These are phyloP conservation scores for Tortrix viridana DNA, from an alignment of 2,888 invertebrate genomes.

Conservation along the genomic window DNA sequence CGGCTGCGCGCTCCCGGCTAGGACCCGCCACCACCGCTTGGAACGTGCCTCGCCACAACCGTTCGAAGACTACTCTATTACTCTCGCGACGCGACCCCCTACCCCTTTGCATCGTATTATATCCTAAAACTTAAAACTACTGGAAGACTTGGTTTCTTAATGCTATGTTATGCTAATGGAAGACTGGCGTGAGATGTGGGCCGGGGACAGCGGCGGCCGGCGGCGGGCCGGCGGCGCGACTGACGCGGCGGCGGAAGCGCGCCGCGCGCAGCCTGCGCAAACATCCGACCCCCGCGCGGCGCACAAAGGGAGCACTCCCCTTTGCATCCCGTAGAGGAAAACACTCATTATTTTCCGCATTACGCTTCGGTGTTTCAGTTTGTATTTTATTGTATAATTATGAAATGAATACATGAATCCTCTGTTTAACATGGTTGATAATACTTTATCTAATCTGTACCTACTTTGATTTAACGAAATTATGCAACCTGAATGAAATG, in stretches of 20 bases:
- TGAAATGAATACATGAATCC: neutral
- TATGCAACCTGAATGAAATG: too few species aligned
- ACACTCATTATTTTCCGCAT: slow-evolving; percentile 19
- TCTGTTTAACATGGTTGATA: too few species aligned
- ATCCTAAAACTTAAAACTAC: slow-evolving; percentile 57
- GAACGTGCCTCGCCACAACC: slow-evolving; percentile 88
- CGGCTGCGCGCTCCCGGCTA: slow-evolving; percentile 68
- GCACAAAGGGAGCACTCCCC: slow-evolving; percentile 55
- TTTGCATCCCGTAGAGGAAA: slow-evolving; percentile 39
- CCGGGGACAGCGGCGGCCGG: slow-evolving; percentile 78
- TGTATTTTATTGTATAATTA: neutral
- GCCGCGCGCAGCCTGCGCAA: slow-evolving; percentile 79
- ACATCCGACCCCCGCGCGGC: slow-evolving; percentile 65
- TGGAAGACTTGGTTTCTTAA: slow-evolving; percentile 84
- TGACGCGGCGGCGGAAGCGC: slow-evolving; percentile 57
- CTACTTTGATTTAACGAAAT: too few species aligned
- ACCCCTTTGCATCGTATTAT: slow-evolving; percentile 78
- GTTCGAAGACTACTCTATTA: slow-evolving; percentile 88
- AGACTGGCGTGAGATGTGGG: slow-evolving; percentile 59
- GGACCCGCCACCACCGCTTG: slow-evolving; percentile 75
- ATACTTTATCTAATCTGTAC: too few species aligned
- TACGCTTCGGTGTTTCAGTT: neutral
- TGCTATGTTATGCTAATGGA: slow-evolving; percentile 55
- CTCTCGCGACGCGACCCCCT: slow-evolving; percentile 80
- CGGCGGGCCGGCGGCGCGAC: slow-evolving; percentile 79